phyloP scores from a whole-genome alignment of 1,140 invertebrate species.

The Aphelinus atriplicis region DNA sequence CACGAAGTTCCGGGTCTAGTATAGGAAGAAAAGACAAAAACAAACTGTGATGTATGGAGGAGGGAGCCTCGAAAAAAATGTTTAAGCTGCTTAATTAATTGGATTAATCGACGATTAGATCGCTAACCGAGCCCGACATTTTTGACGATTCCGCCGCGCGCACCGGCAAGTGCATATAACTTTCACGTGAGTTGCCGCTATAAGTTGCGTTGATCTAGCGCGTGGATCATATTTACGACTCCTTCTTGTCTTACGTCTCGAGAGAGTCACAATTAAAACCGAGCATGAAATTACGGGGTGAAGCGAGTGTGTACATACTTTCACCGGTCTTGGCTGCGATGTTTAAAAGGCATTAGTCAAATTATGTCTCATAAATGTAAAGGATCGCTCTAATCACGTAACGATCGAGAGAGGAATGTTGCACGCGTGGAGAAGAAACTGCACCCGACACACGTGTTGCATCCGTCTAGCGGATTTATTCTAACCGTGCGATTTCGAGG shows the following conservation, averaged over 20 bases:
- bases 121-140: neutral
- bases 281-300: conserved; percentile 19
- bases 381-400: conserved; percentile 11
- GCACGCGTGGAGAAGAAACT: conserved; percentile 3
- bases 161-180: neutral
- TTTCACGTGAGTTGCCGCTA: conserved; percentile 3
- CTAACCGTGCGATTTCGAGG: too few relatives aligned
- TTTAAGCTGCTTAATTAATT: too few relatives aligned
- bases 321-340: neutral
- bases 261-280: conserved; percentile 24
- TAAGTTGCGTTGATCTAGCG: neutral
- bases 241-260: conserved; percentile 6
- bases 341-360: conserved; percentile 13
- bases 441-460: neutral
- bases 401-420: neutral
- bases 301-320: neutral
- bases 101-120: neutral
- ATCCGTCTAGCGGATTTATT: neutral
- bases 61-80: too few relatives aligned
- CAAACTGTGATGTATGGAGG: too few relatives aligned
- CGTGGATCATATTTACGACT: conserved; percentile 26
- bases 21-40: too few relatives aligned
- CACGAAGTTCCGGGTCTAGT: too few relatives aligned
- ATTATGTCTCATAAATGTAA: conserved; percentile 19
- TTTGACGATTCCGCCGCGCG: neutral